Evolutionary conservation across 1,140 invertebrate species (phyloP), one percentile per base, ranked within the genome.

Genomic region (Ceratosolen fusciceps): DNA sequence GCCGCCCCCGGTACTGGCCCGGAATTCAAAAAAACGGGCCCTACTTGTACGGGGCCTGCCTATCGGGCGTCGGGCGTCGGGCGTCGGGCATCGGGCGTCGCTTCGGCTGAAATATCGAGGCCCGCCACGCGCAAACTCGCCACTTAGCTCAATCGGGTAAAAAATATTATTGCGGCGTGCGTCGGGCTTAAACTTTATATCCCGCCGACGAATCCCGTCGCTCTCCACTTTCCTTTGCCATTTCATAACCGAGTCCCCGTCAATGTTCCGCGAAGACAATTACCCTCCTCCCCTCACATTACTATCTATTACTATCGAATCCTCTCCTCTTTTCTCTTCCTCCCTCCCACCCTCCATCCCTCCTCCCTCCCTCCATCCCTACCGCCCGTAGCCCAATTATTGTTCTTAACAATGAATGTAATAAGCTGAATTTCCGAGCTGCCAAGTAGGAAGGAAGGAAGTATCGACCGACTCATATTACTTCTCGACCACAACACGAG

Each of bases 1-100:
- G 84, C 81, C 19, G 52, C 31, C 10, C 80, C 83, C 83, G 82
- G 82, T 84, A 84, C 86, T 82, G 84, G 85, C 86, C 84, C 81
- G 5, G 9, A 62, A 29, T 62, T 21, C 58, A 2, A 26, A 1
- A 10, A 12, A 12, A 26, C 5, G 4, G 16, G 16, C 7, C 31
- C 2, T 2, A 60, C 26, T 12, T 2, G 9, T 8, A 10, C 26
- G 14, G n/a, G 10, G 26, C 26, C 12, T 12, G 16, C 5, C n/a
- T n/a, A n/a, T n/a, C n/a, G n/a, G n/a, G n/a, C n/a, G n/a, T n/a
- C n/a, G n/a, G n/a, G n/a, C n/a, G n/a, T n/a, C n/a, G n/a, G n/a
- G n/a, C n/a, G 31, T 62, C 26, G 19, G 5, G 21, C n/a, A 31
- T 8, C n/a, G n/a, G 2, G 7, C 29, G 14, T 37, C 9, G 60